These are phyloP conservation scores for Hystrix brachyura DNA, from an alignment of 2,113 vertebrate genomes.

Conservation along the genomic window DNA sequence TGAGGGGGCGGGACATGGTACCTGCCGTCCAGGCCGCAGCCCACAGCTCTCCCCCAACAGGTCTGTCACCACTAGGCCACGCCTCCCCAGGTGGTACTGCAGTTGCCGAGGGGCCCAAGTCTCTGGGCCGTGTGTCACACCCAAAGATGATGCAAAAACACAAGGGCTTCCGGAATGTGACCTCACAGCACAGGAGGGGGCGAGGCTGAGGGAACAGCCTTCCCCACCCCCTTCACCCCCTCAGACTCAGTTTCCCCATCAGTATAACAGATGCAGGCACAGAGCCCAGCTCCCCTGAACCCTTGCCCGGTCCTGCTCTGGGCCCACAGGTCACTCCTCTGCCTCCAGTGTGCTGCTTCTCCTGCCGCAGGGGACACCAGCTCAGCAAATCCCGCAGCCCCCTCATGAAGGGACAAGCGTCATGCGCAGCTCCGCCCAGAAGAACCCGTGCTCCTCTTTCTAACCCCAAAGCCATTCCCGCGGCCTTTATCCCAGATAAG, in stretches of 20 bases:
- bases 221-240: neutral
- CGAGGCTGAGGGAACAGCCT: neutral
- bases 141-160: neutral
- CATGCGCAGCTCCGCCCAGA: neutral
- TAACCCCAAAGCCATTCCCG: neutral
- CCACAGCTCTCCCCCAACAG: neutral
- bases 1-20: neutral
- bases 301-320: neutral
- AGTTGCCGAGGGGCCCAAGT: neutral
- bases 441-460: neutral
- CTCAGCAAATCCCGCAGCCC: neutral
- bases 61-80: neutral
- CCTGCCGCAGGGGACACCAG: neutral
- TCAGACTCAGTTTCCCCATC: neutral
- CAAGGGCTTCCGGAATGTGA: neutral
- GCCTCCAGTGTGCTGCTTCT: neutral
- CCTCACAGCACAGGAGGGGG: neutral
- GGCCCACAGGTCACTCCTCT: neutral
- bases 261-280: neutral
- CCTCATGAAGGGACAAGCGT: neutral
- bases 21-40: neutral
- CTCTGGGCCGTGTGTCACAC: neutral
- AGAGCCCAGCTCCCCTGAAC: neutral
- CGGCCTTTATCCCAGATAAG: neutral
- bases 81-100: neutral